These are phyloP conservation scores for Phymanthus crucifer DNA, from an alignment of 92 coral and sea anemone species.

Conservation along the genomic window DNA sequence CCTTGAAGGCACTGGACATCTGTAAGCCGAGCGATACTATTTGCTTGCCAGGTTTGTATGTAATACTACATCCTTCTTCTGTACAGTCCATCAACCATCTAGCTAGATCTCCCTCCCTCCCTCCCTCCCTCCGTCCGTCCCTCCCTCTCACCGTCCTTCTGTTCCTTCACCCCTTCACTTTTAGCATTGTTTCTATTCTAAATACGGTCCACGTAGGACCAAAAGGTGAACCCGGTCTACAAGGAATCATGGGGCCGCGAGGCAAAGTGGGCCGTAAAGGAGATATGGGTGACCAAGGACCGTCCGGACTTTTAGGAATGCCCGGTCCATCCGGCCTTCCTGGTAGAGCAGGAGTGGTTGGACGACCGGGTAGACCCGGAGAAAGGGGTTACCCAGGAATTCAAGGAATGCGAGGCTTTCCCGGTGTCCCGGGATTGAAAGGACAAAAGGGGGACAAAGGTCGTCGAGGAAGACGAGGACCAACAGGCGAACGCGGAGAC, in stretches of 20 bases:
- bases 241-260: conserved; percentile 22
- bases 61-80: too few relatives aligned
- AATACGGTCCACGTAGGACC: conserved; percentile 24
- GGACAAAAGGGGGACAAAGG: conserved; percentile 46
- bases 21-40: conserved; percentile 34
- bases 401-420: conserved; percentile 20
- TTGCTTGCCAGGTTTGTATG: conserved; percentile 26
- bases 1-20: conserved; percentile 27
- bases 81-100: too few relatives aligned
- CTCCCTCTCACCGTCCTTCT: not conserved
- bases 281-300: conserved; percentile 26
- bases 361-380: conserved; percentile 41
- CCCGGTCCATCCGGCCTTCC: conserved; percentile 16
- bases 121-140: not conserved
- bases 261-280: conserved; percentile 31
- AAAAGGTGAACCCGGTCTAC: conserved; percentile 25
- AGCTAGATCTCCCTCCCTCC: too few relatives aligned
- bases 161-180: not conserved
- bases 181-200: not conserved
- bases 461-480: conserved; percentile 34
- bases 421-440: conserved; percentile 27
- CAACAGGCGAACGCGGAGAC: conserved; percentile 20
- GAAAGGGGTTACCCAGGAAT: conserved; percentile 22
- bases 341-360: conserved; percentile 12
- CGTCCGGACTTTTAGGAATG: conserved; percentile 11